Conservation (phyloP, 2,888 invertebrate species). For the Cistogaster globosa region DNA sequence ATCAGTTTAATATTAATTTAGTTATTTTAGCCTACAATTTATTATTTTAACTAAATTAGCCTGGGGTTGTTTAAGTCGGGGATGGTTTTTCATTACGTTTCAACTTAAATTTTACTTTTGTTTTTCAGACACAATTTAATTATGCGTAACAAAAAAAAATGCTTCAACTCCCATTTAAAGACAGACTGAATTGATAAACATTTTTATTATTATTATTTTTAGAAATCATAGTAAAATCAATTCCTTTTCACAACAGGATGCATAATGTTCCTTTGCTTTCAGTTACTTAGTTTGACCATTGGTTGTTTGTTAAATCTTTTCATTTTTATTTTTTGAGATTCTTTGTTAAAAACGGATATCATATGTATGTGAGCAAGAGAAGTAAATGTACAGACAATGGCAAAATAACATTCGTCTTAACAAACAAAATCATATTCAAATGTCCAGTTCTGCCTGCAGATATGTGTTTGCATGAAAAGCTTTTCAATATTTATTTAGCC, state of each 20-base stretch:
- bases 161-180: conserved; percentile 33
- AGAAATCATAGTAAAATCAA: conserved; percentile 55
- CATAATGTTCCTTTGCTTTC: conserved; percentile 64
- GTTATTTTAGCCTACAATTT: conserved; percentile 42
- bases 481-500: conserved; percentile 19
- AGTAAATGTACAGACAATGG: conserved; percentile 22
- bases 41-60: conserved; percentile 29
- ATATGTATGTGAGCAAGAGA: conserved; percentile 9
- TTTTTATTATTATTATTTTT: conserved; percentile 55
- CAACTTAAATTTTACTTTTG: conserved; percentile 37
- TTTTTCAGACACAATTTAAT: conserved; percentile 61
- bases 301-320: conserved; percentile 47
- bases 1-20: conserved; percentile 53
- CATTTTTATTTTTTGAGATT: conserved; percentile 18
- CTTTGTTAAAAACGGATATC: conserved; percentile 62
- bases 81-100: conserved; percentile 37
- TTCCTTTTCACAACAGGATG: conserved; percentile 67
- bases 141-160: conserved; percentile 65
- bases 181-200: conserved; percentile 43
- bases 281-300: conserved; percentile 62
- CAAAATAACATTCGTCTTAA: neutral
- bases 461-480: conserved; percentile 27
- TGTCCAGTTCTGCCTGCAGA: conserved; percentile 41
- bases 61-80: conserved; percentile 1
- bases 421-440: conserved; percentile 27